A percentile compares a stretch with the other conserved stretches of the same genome.
Conservation (phyloP, 2,888 invertebrate genomes). For the Acanthococcus lagerstroemiae region DNA sequence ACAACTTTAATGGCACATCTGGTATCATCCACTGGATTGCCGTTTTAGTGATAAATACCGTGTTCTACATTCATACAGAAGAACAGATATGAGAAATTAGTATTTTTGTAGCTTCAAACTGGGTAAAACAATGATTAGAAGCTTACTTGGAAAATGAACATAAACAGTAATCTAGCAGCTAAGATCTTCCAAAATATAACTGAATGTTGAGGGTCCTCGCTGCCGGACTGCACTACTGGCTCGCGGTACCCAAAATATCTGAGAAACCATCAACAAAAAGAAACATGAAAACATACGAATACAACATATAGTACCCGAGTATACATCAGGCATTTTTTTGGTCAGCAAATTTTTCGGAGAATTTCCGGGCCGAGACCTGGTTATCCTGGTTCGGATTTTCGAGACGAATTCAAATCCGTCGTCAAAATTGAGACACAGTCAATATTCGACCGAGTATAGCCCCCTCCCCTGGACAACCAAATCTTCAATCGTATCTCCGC, state of each 20-base stretch:
- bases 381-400: too few species aligned
- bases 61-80: constrained; percentile 67
- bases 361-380: too few species aligned
- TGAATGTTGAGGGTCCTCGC: constrained; percentile 59
- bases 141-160: constrained; percentile 82
- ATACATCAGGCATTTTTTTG: too few species aligned
- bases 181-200: constrained; percentile 82
- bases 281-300: not conserved
- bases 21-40: constrained; percentile 88
- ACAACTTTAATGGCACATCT: constrained; percentile 73
- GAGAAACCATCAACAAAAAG: constrained; percentile 34
- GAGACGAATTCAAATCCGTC: too few species aligned
- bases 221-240: constrained; percentile 47
- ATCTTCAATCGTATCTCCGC: too few species aligned
- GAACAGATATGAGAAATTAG: not conserved
- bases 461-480: too few species aligned
- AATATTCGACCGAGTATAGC: too few species aligned
- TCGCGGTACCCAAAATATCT: constrained; percentile 83
- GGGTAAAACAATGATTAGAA: too few species aligned
- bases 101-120: too few species aligned
- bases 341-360: too few species aligned
- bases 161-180: constrained; percentile 79
- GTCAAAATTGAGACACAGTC: too few species aligned
- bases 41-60: constrained; percentile 82
- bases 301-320: too few species aligned